These are phyloP conservation scores for Eupsilia transversa DNA, from an alignment of 2,888 invertebrate genomes.

Conservation along the genomic window DNA sequence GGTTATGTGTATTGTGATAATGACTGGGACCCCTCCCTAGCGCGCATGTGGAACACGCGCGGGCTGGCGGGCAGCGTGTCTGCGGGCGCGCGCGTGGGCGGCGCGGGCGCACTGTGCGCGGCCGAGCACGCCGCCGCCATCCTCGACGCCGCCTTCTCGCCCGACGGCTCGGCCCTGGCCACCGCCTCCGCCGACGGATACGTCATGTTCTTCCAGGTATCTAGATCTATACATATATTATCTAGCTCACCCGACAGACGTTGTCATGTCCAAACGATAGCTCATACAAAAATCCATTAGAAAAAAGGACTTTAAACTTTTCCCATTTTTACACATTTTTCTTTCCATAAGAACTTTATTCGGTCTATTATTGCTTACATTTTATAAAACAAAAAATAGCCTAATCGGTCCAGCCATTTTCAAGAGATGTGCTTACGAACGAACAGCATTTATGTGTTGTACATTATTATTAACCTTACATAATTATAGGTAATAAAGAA, in stretches of 20 bases:
- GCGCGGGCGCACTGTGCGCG: slow-evolving; percentile 71
- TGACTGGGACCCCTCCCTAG: not conserved
- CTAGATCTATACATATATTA: not conserved
- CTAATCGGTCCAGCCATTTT: no score
- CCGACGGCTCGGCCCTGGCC: slow-evolving; percentile 98
- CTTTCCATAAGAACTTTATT: no score
- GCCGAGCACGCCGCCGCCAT: slow-evolving; percentile 85
- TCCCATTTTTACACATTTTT: not conserved
- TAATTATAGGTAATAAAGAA: no score
- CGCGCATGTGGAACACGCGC: slow-evolving; percentile 57
- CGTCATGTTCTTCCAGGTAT: slow-evolving; percentile 97
- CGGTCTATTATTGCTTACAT: not conserved
- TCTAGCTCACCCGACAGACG: not conserved
- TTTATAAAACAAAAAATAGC: not conserved
- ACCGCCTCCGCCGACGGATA: slow-evolving; percentile 97
- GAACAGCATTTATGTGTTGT: not conserved
- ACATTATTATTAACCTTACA: no score
- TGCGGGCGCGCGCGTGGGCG: slow-evolving; percentile 73
- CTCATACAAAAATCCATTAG: not conserved
- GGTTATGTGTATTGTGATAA: not conserved
- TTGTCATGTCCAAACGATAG: not conserved
- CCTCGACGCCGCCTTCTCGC: slow-evolving; percentile 97
- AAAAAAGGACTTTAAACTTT: not conserved
- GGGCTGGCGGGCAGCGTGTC: slow-evolving; percentile 43
- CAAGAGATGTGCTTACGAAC: not conserved